Percentiles rank a stretch among this genome's conserved stretches.
Conservation (phyloP, 2,113 vertebrate genomes). For the Ophthalmolycus amberensis region DNA sequence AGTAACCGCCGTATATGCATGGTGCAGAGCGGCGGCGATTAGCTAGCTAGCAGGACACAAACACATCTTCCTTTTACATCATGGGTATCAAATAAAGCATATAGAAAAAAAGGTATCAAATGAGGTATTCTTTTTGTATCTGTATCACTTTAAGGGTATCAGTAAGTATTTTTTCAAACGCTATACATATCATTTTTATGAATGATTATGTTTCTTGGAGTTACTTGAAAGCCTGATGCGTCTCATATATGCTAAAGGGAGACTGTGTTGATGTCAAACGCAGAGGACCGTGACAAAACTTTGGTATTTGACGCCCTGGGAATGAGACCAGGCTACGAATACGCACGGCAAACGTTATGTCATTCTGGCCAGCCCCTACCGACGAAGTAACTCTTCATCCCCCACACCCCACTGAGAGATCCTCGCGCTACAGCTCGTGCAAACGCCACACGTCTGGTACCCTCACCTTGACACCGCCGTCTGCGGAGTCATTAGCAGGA, state of each 20-base stretch:
- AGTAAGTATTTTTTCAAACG: not conserved
- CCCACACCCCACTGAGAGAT: not conserved
- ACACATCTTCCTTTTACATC: too few species aligned
- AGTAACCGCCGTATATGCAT: too few species aligned
- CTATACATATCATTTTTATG: not conserved
- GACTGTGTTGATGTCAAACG: not conserved
- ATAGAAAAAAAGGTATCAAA: too few species aligned
- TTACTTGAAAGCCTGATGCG: too few species aligned
- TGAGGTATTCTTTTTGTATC: too few species aligned
- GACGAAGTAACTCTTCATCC: conserved; percentile 11
- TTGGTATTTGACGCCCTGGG: not conserved
- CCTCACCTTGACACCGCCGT: conserved; percentile 28
- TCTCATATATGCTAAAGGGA: too few species aligned
- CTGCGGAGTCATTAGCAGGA: conserved; percentile 3
- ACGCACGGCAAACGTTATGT: not conserved
- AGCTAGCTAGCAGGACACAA: too few species aligned
- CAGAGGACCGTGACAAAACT: not conserved
- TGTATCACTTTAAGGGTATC: too few species aligned
- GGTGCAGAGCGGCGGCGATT: too few species aligned
- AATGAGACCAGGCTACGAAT: not conserved
- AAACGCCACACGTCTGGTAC: not conserved
- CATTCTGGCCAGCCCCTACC: not conserved
- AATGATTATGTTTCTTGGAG: not conserved
- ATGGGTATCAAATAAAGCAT: too few species aligned
- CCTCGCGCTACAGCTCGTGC: not conserved